Conservation (phyloP, 2,797 vertebrate species). For the Peromyscus nudipes region DNA sequence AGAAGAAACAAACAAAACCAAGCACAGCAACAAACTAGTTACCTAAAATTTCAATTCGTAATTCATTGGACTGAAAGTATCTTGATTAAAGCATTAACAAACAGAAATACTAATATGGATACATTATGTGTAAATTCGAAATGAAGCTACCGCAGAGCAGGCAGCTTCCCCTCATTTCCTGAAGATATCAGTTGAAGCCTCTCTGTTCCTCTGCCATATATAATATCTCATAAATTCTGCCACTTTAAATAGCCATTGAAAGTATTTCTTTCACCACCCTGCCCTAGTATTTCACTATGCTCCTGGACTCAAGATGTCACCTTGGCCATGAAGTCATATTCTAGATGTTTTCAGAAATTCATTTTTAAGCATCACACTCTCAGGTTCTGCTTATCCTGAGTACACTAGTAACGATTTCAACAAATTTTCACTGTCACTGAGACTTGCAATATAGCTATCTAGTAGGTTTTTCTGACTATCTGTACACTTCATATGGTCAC, state of each 20-base stretch:
- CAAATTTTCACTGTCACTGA: neutral
- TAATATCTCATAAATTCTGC: neutral
- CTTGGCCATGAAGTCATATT: neutral
- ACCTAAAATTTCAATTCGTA: slow-evolving; percentile 52
- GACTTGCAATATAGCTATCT: neutral
- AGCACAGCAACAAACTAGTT: slow-evolving; percentile 14
- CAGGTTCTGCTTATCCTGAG: neutral
- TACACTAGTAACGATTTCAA: neutral
- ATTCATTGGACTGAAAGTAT: neutral
- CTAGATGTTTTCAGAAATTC: neutral
- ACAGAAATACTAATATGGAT: neutral
- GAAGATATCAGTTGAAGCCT: neutral
- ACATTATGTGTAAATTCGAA: neutral
- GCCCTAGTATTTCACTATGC: neutral
- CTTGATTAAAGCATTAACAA: neutral
- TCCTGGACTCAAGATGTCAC: neutral
- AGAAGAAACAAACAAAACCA: slow-evolving; percentile 16
- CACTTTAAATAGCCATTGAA: slow-evolving; percentile 5
- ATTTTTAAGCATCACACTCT: neutral
- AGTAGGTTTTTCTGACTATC: neutral
- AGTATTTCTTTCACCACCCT: neutral
- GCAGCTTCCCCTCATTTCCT: neutral
- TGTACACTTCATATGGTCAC: neutral
- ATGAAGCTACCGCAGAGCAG: neutral
- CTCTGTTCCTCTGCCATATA: neutral